Conservation (phyloP, 2,113 vertebrate genomes). For the Crocuta crocuta region DNA sequence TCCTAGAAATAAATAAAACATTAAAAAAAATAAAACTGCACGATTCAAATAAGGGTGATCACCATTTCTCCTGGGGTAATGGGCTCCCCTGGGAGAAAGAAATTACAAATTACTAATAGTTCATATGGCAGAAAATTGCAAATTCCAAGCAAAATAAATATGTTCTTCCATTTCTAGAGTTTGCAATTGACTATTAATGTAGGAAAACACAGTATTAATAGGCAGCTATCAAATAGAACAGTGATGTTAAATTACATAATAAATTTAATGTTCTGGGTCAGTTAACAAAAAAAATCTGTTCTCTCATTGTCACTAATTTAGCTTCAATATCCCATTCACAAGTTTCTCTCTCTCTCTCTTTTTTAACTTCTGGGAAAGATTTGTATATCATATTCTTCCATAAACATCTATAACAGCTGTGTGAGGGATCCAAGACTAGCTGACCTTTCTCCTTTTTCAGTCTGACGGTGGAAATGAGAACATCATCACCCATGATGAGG, state of each 20-base stretch:
- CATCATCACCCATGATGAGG: conserved; percentile 51
- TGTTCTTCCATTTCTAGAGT: conserved; percentile 61
- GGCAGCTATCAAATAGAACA: conserved; percentile 73
- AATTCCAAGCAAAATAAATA: conserved; percentile 82
- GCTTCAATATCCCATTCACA: conserved; percentile 30
- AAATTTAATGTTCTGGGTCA: conserved; percentile 78
- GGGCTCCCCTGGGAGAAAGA: conserved; percentile 80
- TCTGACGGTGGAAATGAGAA: conserved; percentile 63
- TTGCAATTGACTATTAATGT: conserved; percentile 72
- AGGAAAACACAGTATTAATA: conserved; percentile 71
- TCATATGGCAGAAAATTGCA: conserved; percentile 79
- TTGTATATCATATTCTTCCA: conserved; percentile 63
- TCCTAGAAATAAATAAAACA: no score
- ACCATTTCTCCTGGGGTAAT: conserved; percentile 73
- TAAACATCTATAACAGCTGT: conserved; percentile 75
- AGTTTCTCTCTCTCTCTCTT: not conserved
- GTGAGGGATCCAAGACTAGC: conserved; percentile 39
- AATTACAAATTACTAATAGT: conserved; percentile 81
- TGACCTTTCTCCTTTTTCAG: conserved; percentile 56
- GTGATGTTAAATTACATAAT: conserved; percentile 80
- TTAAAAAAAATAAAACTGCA: not conserved
- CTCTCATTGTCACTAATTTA: conserved; percentile 68
- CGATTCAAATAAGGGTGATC: conserved; percentile 53
- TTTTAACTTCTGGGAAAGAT: conserved; percentile 54
- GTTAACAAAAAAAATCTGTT: conserved; percentile 77